Evolutionary conservation across 2,113 vertebrate genomes (phyloP), one percentile per base, ranked within the genome.

Genomic region (Actenoides lindsayi): DNA sequence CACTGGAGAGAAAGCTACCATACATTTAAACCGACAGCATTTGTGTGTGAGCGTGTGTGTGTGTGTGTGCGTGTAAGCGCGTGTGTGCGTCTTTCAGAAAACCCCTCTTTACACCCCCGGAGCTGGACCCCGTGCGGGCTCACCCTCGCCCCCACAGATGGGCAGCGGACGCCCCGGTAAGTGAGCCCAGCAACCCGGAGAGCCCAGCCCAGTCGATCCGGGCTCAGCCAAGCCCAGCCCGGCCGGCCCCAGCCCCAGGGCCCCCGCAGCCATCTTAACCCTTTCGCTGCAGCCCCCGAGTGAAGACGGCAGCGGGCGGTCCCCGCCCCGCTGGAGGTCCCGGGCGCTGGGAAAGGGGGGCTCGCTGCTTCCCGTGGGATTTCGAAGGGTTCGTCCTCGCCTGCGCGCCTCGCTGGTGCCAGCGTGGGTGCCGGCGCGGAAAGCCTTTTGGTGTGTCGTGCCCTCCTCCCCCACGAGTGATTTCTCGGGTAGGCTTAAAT

Each of bases 1-100:
- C 93, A 96, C 94, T 97, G 96, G 97, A 87, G 96, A 96, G 97
- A 98, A 98, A 98, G 98, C 98, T 97, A 97, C 96, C 97, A 91
- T 97, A 95, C 97, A 97, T 96, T 95, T 97, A 97, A 97, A 98
- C 97, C 98, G 94, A 97, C 96, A 92, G 94, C 94, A 92, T 89
- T 92, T 89, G 94, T 78, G 24, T 51, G 50, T 51, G 50, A 51
- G 21, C 48, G 48, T 23, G 60, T 16, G n/a, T 64, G 27, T 25
- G 13, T 21, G 77, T 30, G 57, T 19, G 12, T 20, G 11, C 9
- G 68, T 35, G 79, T 13, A 12, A 12, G 11, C 41, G 71, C 3
- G 54, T 64, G 85, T 30, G 88, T 56, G 89, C 81, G 81, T 77
- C 91, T 42, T 71, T 7, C 35, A 67, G 87, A 79, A 78, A 53